Evolutionary conservation across 2,797 vertebrate species (phyloP).

Genomic region (Pseudochirops cupreus): DNA sequence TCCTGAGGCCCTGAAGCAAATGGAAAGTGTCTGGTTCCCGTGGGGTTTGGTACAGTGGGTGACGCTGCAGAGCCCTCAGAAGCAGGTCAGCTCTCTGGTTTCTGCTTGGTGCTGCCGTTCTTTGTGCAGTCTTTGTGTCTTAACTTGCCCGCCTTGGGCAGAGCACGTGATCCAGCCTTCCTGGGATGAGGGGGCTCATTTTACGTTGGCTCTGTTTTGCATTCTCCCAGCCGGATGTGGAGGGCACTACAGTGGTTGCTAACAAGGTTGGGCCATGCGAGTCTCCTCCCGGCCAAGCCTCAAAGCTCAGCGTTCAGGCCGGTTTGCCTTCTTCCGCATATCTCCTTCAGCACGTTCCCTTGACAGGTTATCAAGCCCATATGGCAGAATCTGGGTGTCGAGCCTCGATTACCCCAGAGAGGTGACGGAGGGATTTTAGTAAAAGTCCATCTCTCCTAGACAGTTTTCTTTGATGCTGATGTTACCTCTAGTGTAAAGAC

Average conservation of each 20-base stretch:
- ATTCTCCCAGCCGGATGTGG: neutral
- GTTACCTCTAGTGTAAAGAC: neutral
- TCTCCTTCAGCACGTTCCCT: neutral
- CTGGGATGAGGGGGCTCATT: neutral
- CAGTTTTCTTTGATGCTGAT: neutral
- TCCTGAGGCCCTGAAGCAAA: neutral
- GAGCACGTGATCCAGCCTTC: neutral
- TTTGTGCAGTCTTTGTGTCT: neutral
- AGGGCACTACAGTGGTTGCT: neutral
- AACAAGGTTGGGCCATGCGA: accelerated
- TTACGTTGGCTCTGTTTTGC: neutral
- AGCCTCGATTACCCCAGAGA: neutral
- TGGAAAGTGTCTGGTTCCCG: neutral
- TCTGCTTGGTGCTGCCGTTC: neutral
- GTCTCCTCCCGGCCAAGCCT: neutral
- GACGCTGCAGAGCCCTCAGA: neutral
- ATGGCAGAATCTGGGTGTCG: neutral
- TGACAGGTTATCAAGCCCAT: neutral
- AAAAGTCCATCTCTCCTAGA: neutral
- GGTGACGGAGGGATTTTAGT: too few species aligned
- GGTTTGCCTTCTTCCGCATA: neutral
- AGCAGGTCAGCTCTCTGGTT: neutral
- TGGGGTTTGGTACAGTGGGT: neutral
- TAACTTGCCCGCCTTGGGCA: neutral
- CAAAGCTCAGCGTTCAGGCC: neutral